Evolutionary conservation across 2,797 vertebrate genomes (phyloP), one percentile per base, ranked within the genome.

Genomic region (Bovichtus variegatus): DNA sequence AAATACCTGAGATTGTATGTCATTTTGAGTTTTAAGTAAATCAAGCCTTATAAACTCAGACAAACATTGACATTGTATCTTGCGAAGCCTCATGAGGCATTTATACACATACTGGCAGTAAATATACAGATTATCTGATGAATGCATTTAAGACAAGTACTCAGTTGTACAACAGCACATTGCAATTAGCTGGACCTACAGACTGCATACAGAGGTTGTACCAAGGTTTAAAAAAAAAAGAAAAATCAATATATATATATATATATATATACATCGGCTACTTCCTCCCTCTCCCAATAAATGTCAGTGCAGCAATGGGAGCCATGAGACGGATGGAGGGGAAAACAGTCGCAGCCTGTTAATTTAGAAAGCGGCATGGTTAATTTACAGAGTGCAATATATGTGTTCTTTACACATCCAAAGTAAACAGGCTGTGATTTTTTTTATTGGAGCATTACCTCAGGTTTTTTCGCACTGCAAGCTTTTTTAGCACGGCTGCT

Each of bases 371-470:
- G 76, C 76, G 8, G 68, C 63, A 9, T 1, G 62, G 61, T 78
- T 82, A 69, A 88, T 91, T 88, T 86, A 89, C 64, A 76, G 78
- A 69, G 78, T 64, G 77, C 63, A 78, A 84, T 81, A 85, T 87
- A 77, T 84, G 68, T 64, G 62, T 80, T 80, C 79, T 76, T 81
- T 25, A 87, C 82, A 87, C 76, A 47, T 91, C 84, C 83, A 91
- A 90, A 74, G 78, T 87, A 89, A 92, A 91, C 90, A 92, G 61
- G 13, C 78, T 74, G 63, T 49, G 78, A 21, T 71, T 76, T 81
- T 76, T 81, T 90, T 91, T 78, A 88, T 79, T 82, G 76, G 57
- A 62, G 61, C 62, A 87, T 89, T 87, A 89, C 76, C 76, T 90
- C 77, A 84, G 55, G 58, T 43, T 71, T 53, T 74, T 78, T 34